A percentile compares a stretch with the other conserved stretches of the same genome.
Evolutionary conservation across 2,797 vertebrate genomes (phyloP).

Genomic region (Zenarchopterus dispar): DNA sequence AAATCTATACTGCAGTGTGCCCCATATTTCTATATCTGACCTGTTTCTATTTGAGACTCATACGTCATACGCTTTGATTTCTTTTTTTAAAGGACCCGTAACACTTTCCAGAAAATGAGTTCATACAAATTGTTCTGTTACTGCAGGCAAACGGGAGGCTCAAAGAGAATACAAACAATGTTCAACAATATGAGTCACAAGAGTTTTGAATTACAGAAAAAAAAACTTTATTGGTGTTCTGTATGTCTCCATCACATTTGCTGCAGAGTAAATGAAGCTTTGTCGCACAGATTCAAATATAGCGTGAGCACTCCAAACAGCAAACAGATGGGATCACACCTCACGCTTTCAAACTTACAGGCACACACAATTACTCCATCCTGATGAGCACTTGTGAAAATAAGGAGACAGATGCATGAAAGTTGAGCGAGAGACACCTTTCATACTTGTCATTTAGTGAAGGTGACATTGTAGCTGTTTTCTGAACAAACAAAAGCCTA

Average conservation of each 20-base stretch:
- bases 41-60: neutral
- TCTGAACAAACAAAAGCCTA: conserved; percentile 19
- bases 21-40: conserved; percentile 14
- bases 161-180: conserved; percentile 15
- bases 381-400: conserved; percentile 22
- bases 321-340: conserved; percentile 43
- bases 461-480: conserved; percentile 24
- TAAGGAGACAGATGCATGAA: conserved; percentile 24
- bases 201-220: conserved; percentile 60
- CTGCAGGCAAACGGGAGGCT: neutral
- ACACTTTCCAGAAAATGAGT: conserved; percentile 14
- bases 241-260: conserved; percentile 36
- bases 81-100: neutral
- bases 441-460: conserved; percentile 31
- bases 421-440: conserved; percentile 18
- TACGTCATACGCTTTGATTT: too few species aligned
- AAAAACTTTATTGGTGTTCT: conserved; percentile 70
- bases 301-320: conserved; percentile 28
- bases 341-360: conserved; percentile 8
- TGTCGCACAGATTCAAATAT: conserved; percentile 36
- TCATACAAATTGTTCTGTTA: neutral
- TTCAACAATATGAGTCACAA: conserved; percentile 14
- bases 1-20: conserved; percentile 6
- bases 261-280: conserved; percentile 47
- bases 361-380: conserved; percentile 20